Percentiles rank a stretch among this genome's conserved stretches.
Evolutionary conservation across 2,888 invertebrate species (phyloP).

Genomic region (Brachycybe producta): DNA sequence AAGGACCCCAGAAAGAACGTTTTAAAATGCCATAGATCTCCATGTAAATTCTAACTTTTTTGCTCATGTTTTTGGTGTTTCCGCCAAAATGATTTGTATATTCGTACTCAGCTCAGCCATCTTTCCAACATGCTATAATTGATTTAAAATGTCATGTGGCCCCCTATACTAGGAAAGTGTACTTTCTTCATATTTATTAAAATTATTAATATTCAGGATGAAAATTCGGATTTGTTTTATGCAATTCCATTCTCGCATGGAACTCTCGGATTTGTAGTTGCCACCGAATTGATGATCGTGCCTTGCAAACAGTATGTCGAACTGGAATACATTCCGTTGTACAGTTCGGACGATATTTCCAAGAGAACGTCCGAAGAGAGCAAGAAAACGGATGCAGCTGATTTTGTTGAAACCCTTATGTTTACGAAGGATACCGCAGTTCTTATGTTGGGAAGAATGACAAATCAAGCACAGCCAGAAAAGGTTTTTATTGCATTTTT

Average conservation of each 20-base stretch:
- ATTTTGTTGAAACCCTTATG: conserved; percentile 62
- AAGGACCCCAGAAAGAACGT: too few relatives aligned
- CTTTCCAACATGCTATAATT: too few relatives aligned
- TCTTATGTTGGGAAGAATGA: conserved; percentile 61
- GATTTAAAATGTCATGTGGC: too few relatives aligned
- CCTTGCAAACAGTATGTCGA: conserved; percentile 49
- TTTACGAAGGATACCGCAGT: conserved; percentile 53
- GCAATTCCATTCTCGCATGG: conserved; percentile 75
- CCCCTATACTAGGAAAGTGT: too few relatives aligned
- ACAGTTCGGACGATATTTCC: conserved; percentile 41
- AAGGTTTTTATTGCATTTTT: conserved; percentile 39
- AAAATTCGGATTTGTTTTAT: conserved; percentile 59
- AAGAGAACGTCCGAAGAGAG: conserved; percentile 42
- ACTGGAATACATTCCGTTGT: conserved; percentile 52
- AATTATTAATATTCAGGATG: conserved; percentile 37
- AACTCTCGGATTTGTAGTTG: conserved; percentile 65
- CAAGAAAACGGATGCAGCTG: conserved; percentile 40
- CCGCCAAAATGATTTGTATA: too few relatives aligned
- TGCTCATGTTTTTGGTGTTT: too few relatives aligned
- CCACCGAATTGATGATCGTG: conserved; percentile 57
- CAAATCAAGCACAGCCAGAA: conserved; percentile 45
- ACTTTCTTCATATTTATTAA: too few relatives aligned
- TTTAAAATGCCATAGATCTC: too few relatives aligned
- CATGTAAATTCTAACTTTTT: too few relatives aligned
- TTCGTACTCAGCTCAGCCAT: too few relatives aligned